Conservation (phyloP, 2,797 vertebrate genomes). For the Lacerta viridis region DNA sequence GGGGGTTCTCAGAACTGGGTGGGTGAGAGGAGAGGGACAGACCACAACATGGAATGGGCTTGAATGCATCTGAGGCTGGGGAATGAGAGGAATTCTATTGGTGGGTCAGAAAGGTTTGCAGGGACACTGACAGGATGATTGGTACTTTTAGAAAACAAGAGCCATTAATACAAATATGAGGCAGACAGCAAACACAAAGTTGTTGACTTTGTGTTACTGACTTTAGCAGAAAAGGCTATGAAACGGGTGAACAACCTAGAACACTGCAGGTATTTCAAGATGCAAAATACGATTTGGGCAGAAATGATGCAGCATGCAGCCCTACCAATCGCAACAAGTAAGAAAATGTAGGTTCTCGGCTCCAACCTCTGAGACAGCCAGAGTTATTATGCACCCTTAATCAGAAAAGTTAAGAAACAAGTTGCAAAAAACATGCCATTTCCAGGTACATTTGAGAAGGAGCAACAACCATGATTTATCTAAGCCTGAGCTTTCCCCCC, state of each 20-base stretch:
- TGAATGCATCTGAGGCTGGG: not conserved
- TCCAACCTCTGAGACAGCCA: not conserved
- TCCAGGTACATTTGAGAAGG: not conserved
- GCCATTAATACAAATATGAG: not conserved
- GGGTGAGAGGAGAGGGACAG: too few relatives aligned
- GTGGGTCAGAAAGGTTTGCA: not conserved
- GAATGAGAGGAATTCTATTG: not conserved
- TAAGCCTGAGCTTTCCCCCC: fast-evolving
- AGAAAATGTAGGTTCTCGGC: not conserved
- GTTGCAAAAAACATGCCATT: not conserved
- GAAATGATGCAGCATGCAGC: not conserved
- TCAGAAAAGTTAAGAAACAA: not conserved
- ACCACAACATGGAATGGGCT: not conserved
- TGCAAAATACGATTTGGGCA: not conserved
- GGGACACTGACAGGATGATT: not conserved
- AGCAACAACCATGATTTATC: not conserved
- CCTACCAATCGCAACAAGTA: not conserved
- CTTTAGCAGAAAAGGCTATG: not conserved
- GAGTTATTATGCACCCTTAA: conserved; percentile 33
- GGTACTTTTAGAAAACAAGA: not conserved
- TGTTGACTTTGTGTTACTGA: not conserved
- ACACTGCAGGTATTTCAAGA: not conserved
- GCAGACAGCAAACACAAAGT: not conserved
- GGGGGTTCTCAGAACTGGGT: conserved; percentile 14
- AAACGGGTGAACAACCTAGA: not conserved